These are phyloP conservation scores for Sternarchorhynchus goeldii DNA, from an alignment of 2,797 vertebrate species.

Conservation along the genomic window DNA sequence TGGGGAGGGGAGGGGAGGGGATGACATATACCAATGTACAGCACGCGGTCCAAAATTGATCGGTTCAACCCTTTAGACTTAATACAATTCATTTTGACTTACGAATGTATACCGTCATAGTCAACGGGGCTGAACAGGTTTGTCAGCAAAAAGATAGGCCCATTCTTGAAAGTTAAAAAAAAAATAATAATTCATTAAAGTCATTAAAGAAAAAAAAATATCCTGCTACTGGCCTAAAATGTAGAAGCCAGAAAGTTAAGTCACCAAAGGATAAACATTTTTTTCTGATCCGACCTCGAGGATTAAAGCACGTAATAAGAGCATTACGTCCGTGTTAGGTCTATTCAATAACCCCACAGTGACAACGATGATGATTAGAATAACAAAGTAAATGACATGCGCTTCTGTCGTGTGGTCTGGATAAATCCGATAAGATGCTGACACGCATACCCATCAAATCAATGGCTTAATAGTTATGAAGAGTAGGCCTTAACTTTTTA, in stretches of 20 bases:
- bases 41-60: constrained; percentile 33
- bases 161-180: too few species aligned
- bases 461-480: neutral
- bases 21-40: constrained; percentile 74
- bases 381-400: constrained; percentile 51
- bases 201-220: constrained; percentile 52
- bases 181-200: neutral
- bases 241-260: constrained; percentile 76
- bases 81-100: neutral
- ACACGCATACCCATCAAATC: neutral
- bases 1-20: constrained; percentile 68
- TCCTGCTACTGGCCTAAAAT: constrained; percentile 67
- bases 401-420: constrained; percentile 43
- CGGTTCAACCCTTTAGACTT: constrained; percentile 19
- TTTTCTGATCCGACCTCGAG: constrained; percentile 81
- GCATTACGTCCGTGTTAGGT: constrained; percentile 76
- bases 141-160: too few species aligned
- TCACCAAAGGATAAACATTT: constrained; percentile 80
- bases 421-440: constrained; percentile 31
- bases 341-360: constrained; percentile 61
- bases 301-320: constrained; percentile 86
- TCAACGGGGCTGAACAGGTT: too few species aligned
- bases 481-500: too few species aligned
- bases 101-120: too few species aligned
- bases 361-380: constrained; percentile 57